Base-by-base conservation (phyloP, 2,888 invertebrate species). In the Volucella inflata region DNA sequence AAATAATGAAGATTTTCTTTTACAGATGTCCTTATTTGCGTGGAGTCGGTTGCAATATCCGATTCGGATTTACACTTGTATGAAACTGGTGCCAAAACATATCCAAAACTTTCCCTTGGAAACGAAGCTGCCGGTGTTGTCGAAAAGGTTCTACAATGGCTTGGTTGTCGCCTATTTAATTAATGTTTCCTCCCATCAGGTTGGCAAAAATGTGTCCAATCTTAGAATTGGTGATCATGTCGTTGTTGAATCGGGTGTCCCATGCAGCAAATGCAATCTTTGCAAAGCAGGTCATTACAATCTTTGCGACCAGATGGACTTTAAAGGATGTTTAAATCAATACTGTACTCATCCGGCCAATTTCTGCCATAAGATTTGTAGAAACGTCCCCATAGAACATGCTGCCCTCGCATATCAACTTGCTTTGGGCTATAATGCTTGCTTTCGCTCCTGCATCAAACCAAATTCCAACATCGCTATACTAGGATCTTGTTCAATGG, bases 21-120 rank as follows among this genome's bases (percentile, higher is more conserved):
- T 87, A 46, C 64, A 91, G 98, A 98, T 94, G 98, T 89, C 3
- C 87, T 90, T 1, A 78, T 91, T 53, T 87, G 88, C 12, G 97
- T 98, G 95, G 95, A 95, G 89, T 95, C 96, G 77, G 97, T 98
- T 65, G 98, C 98, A 12, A 97, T 99, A 88, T 98, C 98, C 91
- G 98, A 98, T 2, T 96, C 96, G 0, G 98, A 99, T 91, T 96
- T 99, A 11, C 97, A 98, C 92, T 97, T 98, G 96, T 91, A 88
- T 53, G 91, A 91, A 78, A 90, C 89, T 21, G 90, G 91, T 0
- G 89, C 78, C 9, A 79, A 79, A 9, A 72, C 87, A 16, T 77
- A 87, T 2, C 88, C 89, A 6, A 87, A 79, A 2, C 89, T 91
- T 40, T 94, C 98, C 17, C 95, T 98, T 89, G 98, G 98, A 0